Evolutionary conservation across 2,888 invertebrate genomes (phyloP).

Genomic region (Eupithecia tripunctaria): DNA sequence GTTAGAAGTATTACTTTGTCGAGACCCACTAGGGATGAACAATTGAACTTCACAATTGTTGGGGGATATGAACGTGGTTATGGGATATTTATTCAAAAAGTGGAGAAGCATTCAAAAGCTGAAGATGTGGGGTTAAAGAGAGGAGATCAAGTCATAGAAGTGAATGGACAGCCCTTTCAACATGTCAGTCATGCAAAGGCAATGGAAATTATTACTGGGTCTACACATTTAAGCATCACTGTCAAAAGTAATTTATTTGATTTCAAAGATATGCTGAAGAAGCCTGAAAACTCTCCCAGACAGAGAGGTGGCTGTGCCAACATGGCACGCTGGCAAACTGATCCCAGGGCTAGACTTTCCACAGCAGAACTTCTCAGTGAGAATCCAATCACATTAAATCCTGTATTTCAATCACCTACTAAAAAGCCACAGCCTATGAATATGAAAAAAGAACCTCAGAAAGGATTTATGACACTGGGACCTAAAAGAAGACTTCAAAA

Average conservation of each 20-base stretch:
- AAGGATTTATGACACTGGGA: constrained; percentile 95
- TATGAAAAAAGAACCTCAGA: constrained; percentile 87
- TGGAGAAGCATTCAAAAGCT: constrained; percentile 96
- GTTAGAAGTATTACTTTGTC: constrained; percentile 96
- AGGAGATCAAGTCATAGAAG: constrained; percentile 98
- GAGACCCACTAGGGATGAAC: constrained; percentile 96
- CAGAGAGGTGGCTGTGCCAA: constrained; percentile 86
- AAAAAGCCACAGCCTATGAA: constrained; percentile 83
- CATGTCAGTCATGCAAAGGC: constrained; percentile 96
- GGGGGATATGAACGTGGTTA: constrained; percentile 97
- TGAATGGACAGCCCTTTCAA: constrained; percentile 98
- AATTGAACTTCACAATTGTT: constrained; percentile 95
- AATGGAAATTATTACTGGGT: constrained; percentile 95
- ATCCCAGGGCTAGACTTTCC: constrained; percentile 90
- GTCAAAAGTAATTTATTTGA: constrained; percentile 98
- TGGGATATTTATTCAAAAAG: constrained; percentile 97
- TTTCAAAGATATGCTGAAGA: constrained; percentile 87
- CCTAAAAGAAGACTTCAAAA: constrained; percentile 93
- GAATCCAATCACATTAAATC: constrained; percentile 75
- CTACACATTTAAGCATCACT: constrained; percentile 97
- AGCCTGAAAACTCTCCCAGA: constrained; percentile 92
- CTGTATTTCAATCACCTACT: constrained; percentile 82
- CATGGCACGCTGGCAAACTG: constrained; percentile 87
- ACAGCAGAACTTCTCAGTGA: constrained; percentile 88
- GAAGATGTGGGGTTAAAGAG: constrained; percentile 98